These are phyloP conservation scores for Cirrhinus mrigala DNA, from an alignment of 2,797 vertebrate species.

Conservation along the genomic window DNA sequence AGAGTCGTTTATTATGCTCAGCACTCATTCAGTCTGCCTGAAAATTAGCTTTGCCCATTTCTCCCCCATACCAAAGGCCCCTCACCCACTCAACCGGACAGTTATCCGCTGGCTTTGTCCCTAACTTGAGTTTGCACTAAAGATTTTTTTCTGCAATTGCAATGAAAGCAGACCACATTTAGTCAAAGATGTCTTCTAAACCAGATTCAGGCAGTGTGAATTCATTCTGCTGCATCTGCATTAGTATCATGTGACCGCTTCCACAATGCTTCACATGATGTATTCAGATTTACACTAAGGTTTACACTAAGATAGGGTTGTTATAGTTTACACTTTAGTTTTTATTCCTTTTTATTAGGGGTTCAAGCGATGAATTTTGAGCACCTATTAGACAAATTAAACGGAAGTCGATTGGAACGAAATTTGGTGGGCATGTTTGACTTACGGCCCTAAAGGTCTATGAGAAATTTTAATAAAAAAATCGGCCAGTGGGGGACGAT, in stretches of 20 bases:
- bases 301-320: background rate
- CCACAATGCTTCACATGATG: background rate
- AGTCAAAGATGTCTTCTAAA: background rate
- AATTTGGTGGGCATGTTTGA: no score
- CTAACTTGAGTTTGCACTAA: constrained; percentile 1
- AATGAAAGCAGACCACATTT: background rate
- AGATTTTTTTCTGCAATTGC: background rate
- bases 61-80: constrained; percentile 34
- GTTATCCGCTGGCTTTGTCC: constrained; percentile 1
- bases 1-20: constrained; percentile 44
- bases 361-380: no score
- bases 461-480: no score
- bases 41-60: constrained; percentile 28
- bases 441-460: no score
- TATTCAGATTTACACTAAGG: background rate
- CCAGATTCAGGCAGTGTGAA: background rate
- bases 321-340: background rate
- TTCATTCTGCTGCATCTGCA: background rate
- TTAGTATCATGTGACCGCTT: background rate
- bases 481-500: no score
- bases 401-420: no score
- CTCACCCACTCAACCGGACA: constrained; percentile 22
- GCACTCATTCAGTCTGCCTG: constrained; percentile 34
- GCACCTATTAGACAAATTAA: no score
- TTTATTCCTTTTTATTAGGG: no score